phyloP scores from a whole-genome alignment of 2,113 vertebrate genomes.

The Nothoprocta perdicaria region DNA sequence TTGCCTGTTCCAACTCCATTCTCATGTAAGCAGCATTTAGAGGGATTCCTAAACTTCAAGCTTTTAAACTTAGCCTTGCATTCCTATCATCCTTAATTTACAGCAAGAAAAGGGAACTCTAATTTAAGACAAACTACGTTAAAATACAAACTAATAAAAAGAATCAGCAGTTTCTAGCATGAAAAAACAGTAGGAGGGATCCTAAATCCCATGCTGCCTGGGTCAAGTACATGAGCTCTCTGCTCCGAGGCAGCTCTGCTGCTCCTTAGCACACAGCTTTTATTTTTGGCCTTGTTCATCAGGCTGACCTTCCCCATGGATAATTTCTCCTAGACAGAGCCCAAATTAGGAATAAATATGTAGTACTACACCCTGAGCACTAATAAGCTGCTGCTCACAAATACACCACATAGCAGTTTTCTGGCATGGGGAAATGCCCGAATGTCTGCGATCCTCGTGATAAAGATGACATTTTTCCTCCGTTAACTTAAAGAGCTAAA shows the following conservation, averaged over 20 bases:
- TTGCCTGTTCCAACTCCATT: background rate
- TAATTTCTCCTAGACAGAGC: conserved; percentile 56
- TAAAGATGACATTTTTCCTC: background rate
- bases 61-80: background rate
- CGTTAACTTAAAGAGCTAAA: background rate
- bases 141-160: background rate
- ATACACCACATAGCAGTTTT: background rate
- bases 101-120: background rate
- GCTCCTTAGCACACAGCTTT: conserved; percentile 34
- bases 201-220: background rate
- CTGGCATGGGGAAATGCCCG: background rate
- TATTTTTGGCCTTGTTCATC: conserved; percentile 61
- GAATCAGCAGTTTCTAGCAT: background rate
- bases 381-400: conserved; percentile 20
- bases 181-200: background rate
- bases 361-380: conserved; percentile 5
- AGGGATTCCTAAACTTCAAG: background rate
- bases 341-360: conserved; percentile 74
- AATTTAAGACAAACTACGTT: background rate
- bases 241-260: conserved; percentile 22
- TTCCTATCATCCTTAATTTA: background rate
- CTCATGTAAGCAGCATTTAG: background rate
- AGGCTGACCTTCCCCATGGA: conserved; percentile 49
- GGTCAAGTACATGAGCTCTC: conserved; percentile 5
- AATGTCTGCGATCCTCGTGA: background rate